phyloP scores from a whole-genome alignment of 2,113 vertebrate genomes.

The Chionomys nivalis region DNA sequence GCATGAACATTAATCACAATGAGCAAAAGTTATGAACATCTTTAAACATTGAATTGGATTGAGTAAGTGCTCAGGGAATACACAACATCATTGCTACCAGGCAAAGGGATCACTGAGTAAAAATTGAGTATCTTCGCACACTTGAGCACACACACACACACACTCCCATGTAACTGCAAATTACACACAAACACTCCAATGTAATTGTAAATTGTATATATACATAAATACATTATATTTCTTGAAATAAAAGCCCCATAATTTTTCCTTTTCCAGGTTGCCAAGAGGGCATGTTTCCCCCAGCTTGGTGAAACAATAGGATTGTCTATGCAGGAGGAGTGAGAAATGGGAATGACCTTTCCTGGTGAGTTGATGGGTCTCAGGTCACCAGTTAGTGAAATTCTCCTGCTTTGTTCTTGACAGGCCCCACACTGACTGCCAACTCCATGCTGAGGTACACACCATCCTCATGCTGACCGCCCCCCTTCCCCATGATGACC shows the following conservation, averaged over 20 bases:
- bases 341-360: background rate
- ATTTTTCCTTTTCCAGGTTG: background rate
- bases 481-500: too few species aligned
- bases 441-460: too few species aligned
- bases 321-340: constrained; percentile 23
- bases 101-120: background rate
- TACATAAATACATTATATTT: background rate
- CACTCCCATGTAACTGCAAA: background rate
- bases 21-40: background rate
- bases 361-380: background rate
- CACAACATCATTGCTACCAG: background rate
- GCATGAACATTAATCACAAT: constrained; percentile 37
- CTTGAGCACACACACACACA: background rate
- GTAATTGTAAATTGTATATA: background rate
- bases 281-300: background rate
- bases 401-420: background rate
- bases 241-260: background rate
- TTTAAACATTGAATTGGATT: background rate
- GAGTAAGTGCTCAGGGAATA: background rate
- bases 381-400: background rate
- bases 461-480: background rate
- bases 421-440: background rate
- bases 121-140: background rate
- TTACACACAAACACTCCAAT: background rate
- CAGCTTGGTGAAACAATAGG: constrained; percentile 13